These are phyloP conservation scores for Apoda limacodes DNA, from an alignment of 2,888 invertebrate genomes.

Conservation along the genomic window DNA sequence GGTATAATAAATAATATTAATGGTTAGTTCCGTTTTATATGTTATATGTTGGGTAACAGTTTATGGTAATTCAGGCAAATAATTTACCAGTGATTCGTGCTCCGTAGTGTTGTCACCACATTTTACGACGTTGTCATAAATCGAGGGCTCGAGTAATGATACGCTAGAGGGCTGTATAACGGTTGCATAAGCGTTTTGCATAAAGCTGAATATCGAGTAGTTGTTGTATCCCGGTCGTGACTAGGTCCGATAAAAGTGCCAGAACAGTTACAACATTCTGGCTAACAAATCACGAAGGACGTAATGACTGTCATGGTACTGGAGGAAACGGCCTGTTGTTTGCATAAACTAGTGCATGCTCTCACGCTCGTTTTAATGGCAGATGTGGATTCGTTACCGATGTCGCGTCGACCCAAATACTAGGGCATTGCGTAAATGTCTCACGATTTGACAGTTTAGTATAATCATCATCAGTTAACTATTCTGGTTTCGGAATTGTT, in stretches of 20 bases:
- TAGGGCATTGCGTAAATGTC: no score
- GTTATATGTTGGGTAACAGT: no score
- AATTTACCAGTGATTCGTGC: no score
- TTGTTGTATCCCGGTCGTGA: constrained; percentile 48
- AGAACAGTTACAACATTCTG: constrained; percentile 44
- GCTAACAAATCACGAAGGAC: constrained; percentile 26
- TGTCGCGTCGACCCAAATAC: no score
- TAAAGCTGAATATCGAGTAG: constrained; percentile 15
- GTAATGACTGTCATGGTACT: constrained; percentile 49
- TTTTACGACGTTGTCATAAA: constrained; percentile 37
- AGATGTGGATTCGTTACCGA: no score
- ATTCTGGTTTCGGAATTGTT: no score
- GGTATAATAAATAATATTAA: no score
- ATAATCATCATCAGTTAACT: no score
- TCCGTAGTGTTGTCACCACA: background rate
- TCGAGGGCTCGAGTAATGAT: constrained; percentile 36
- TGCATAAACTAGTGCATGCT: constrained; percentile 44
- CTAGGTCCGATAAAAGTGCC: constrained; percentile 44
- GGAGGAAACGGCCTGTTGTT: constrained; percentile 45
- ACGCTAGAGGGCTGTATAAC: constrained; percentile 36
- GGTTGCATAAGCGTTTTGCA: constrained; percentile 41
- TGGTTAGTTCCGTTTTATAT: no score
- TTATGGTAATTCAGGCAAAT: no score
- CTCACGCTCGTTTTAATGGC: constrained; percentile 49
- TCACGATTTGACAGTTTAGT: no score